Evolutionary conservation across 2,888 invertebrate genomes (phyloP).

Genomic region (Panopea generosa): DNA sequence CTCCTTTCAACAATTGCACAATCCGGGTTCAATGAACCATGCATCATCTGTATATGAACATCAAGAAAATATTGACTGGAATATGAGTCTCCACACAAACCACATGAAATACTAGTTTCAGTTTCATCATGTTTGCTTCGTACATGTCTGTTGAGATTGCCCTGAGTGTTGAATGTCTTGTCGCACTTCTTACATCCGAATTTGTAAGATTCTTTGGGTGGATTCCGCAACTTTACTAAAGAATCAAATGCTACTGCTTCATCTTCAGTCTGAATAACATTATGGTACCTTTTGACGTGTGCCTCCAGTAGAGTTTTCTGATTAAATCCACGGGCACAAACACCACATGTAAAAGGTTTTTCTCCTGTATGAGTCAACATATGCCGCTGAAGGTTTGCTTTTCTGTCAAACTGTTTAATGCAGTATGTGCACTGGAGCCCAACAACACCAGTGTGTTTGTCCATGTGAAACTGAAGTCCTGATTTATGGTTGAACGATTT

Average conservation of each 20-base stretch:
- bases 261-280: background rate
- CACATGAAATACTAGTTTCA: background rate
- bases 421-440: background rate
- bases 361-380: background rate
- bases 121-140: background rate
- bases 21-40: too few species aligned
- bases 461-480: background rate
- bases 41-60: background rate
- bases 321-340: background rate
- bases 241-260: background rate
- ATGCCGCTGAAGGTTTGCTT: background rate
- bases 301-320: constrained; percentile 3
- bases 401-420: constrained; percentile 1
- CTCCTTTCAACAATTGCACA: too few species aligned
- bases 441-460: background rate
- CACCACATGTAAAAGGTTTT: background rate
- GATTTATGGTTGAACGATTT: constrained; percentile 5
- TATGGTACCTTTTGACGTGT: background rate
- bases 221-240: background rate
- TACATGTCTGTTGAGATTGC: constrained; percentile 8
- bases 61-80: constrained; percentile 2
- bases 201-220: constrained; percentile 9
- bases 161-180: constrained; percentile 1
- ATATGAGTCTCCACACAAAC: background rate
- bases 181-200: constrained; percentile 2